Base-by-base conservation (phyloP, 2,888 invertebrate species). In the Bibio marci region DNA sequence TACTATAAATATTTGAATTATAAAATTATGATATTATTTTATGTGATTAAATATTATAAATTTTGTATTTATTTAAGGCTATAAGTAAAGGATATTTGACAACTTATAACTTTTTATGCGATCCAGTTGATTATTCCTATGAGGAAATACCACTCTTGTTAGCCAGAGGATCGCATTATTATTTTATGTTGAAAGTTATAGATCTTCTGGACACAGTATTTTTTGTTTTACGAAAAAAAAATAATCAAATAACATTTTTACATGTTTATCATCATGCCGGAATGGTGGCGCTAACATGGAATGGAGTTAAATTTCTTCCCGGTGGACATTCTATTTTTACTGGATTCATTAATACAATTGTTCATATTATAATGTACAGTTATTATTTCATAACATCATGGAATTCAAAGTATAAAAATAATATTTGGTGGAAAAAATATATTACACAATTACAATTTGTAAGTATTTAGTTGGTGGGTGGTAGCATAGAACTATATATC, bases 201-300 rank as follows among this genome's bases (percentile, higher is more conserved):
- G 40, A 40, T 41, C 31, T 43, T 2, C n/a, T 40, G n/a, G 42
- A 42, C 28, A 43, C 41, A 71, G 51, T 78, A 43, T 87, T 88
- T 59, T 87, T 88, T 53, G 71, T 83, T 6, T 56, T 87, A 46
- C 68, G 86, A 28, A 87, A 87, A 57, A 88, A 85, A 56, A 69
- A 75, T 47, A 74, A 70, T 45, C 87, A 88, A 62, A 67, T 86
- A n/a, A 71, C 80, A 17, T 87, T 87, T 50, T 67, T 90, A 14
- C 88, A 88, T 52, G 76, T 86, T 0, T 87, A 87, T 52, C 88
- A 90, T 56, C 88, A 90, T 37, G 68, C 74, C 0, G 80, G 81
- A 1, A 87, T 90, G 85, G 71, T 79, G 0, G 28, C 73, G 5
- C 67, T 73, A 1, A 62, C 66, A 41, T 86, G 80, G 76, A 54